Evolutionary conservation across 2,888 invertebrate genomes (phyloP).

Genomic region (Melolontha melolontha): DNA sequence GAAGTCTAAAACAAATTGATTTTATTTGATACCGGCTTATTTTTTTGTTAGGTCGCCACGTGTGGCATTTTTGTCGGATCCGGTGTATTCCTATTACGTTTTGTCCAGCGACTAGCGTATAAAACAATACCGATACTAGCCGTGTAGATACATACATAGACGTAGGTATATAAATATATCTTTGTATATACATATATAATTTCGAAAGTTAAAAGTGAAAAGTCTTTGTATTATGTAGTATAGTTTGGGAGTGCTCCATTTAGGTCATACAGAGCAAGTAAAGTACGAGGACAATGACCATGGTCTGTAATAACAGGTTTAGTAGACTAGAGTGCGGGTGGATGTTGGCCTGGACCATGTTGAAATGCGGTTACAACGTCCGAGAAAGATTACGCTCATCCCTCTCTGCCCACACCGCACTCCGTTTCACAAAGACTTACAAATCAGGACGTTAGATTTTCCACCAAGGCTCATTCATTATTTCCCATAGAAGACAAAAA

Average conservation of each 20-base stretch:
- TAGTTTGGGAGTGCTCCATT: constrained; percentile 62
- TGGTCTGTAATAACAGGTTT: constrained; percentile 62
- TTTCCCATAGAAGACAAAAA: not conserved
- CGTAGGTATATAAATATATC: too few species aligned
- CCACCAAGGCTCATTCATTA: constrained; percentile 36
- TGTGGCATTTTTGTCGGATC: too few species aligned
- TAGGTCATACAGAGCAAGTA: constrained; percentile 62
- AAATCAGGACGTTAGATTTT: constrained; percentile 36
- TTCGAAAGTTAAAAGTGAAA: constrained; percentile 50
- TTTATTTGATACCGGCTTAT: too few species aligned
- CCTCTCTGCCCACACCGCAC: constrained; percentile 52
- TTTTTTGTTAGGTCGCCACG: too few species aligned
- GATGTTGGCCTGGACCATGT: constrained; percentile 57
- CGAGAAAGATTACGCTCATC: constrained; percentile 53
- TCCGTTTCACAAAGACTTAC: constrained; percentile 37
- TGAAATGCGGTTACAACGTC: constrained; percentile 55
- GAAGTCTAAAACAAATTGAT: too few species aligned
- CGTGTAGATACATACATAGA: too few species aligned
- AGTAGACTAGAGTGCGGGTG: constrained; percentile 63
- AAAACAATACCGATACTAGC: too few species aligned
- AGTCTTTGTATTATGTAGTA: constrained; percentile 51
- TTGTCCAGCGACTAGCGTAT: too few species aligned
- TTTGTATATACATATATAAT: constrained; percentile 6
- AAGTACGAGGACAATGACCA: constrained; percentile 62
- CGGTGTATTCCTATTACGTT: too few species aligned